Percentiles rank a stretch among this genome's conserved stretches.
Evolutionary conservation across 2,888 invertebrate species (phyloP).

Genomic region (Drosophila paracracens): DNA sequence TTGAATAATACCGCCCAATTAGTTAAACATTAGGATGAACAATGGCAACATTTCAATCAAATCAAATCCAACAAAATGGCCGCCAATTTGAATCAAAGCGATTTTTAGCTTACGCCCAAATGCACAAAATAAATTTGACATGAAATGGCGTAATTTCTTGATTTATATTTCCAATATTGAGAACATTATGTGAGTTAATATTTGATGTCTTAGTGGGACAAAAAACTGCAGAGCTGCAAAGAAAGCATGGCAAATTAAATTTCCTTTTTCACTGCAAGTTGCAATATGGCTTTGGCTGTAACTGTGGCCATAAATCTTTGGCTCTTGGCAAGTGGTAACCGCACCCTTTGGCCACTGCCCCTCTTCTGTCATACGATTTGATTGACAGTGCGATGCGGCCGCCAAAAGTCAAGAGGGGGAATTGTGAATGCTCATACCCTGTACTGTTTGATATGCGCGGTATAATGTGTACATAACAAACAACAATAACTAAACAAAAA

Average conservation of each 20-base stretch:
- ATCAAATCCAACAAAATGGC: constrained; percentile 57
- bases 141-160: constrained; percentile 79
- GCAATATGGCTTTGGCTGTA: constrained; percentile 56
- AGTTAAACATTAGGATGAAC: constrained; percentile 13
- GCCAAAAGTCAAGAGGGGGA: constrained; percentile 26
- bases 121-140: constrained; percentile 84
- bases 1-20: constrained; percentile 43
- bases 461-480: neutral
- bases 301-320: constrained; percentile 63
- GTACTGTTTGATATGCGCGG: neutral
- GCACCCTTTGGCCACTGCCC: constrained; percentile 31
- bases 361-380: constrained; percentile 41
- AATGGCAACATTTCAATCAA: constrained; percentile 23
- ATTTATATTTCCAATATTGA: constrained; percentile 57
- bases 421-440: constrained; percentile 28
- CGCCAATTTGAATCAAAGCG: constrained; percentile 15
- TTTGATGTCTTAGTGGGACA: constrained; percentile 35
- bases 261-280: constrained; percentile 52
- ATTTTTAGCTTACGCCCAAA: constrained; percentile 74
- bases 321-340: constrained; percentile 61
- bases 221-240: constrained; percentile 17
- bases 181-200: constrained; percentile 49
- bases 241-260: constrained; percentile 70
- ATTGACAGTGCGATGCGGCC: constrained; percentile 62
- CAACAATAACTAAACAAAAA: neutral